phyloP scores from a whole-genome alignment of 2,797 vertebrate genomes.

The Martes flavigula region DNA sequence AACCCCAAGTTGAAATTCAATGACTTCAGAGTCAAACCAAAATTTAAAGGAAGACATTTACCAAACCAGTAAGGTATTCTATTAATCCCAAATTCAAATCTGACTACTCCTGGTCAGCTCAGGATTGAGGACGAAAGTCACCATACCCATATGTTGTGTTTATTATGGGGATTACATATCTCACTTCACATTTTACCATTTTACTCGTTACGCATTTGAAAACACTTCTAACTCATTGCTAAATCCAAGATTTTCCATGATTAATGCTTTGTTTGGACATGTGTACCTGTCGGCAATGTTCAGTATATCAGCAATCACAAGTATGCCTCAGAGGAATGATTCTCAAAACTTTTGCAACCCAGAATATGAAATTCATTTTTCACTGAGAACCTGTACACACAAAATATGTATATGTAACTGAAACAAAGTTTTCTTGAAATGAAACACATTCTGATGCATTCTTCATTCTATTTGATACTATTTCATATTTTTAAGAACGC shows the following conservation, averaged over 20 bases:
- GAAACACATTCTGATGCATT: no score
- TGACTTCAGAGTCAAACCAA: background rate
- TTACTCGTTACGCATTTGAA: background rate
- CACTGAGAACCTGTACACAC: background rate
- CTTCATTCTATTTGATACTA: background rate
- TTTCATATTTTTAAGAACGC: background rate
- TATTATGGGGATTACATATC: background rate
- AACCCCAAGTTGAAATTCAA: background rate
- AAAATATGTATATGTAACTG: background rate
- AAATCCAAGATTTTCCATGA: background rate
- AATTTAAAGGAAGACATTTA: background rate
- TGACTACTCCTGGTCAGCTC: background rate
- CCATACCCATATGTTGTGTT: background rate
- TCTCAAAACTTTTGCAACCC: background rate
- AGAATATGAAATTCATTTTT: background rate
- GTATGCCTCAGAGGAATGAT: background rate
- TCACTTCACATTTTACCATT: background rate
- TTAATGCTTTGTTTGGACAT: background rate
- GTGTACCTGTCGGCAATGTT: background rate
- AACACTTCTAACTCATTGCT: background rate
- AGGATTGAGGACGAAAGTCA: background rate
- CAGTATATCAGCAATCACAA: background rate
- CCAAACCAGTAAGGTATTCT: background rate
- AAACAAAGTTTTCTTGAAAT: background rate
- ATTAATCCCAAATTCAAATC: background rate